phyloP scores from a whole-genome alignment of 1,140 invertebrate species.

The Meloidogyne exigua region DNA sequence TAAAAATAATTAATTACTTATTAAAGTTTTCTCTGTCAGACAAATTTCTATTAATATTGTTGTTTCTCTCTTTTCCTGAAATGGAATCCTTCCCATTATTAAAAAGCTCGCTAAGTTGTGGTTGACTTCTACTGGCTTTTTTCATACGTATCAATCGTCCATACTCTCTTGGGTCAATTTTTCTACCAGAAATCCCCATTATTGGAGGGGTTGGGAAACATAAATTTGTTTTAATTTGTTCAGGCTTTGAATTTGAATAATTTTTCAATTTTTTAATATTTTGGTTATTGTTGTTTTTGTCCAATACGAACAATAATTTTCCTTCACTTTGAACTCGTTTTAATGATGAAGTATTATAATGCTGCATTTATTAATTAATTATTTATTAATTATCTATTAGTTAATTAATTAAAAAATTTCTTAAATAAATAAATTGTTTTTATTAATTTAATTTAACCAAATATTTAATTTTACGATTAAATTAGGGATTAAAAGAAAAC shows the following conservation, averaged over 20 bases:
- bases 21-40: not conserved
- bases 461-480: too few relatives aligned
- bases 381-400: too few relatives aligned
- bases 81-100: not conserved
- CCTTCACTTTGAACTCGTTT: conserved; percentile 22
- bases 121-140: conserved; percentile 21
- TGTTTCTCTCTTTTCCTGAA: not conserved
- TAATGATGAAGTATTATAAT: not conserved
- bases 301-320: conserved; percentile 12
- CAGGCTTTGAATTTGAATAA: not conserved
- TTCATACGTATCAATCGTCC: conserved; percentile 11
- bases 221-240: not conserved
- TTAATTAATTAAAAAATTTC: too few relatives aligned
- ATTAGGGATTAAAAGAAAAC: too few relatives aligned
- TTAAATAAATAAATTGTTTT: too few relatives aligned
- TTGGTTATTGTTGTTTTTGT: conserved; percentile 2
- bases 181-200: conserved; percentile 15
- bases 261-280: not conserved
- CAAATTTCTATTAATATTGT: conserved; percentile 15
- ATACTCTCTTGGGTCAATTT: conserved; percentile 7
- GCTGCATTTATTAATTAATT: too few relatives aligned
- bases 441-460: too few relatives aligned
- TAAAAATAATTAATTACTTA: not conserved
- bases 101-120: conserved; percentile 16
- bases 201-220: not conserved